Conservation (phyloP, 2,797 vertebrate species). For the Pseudochirops cupreus region DNA sequence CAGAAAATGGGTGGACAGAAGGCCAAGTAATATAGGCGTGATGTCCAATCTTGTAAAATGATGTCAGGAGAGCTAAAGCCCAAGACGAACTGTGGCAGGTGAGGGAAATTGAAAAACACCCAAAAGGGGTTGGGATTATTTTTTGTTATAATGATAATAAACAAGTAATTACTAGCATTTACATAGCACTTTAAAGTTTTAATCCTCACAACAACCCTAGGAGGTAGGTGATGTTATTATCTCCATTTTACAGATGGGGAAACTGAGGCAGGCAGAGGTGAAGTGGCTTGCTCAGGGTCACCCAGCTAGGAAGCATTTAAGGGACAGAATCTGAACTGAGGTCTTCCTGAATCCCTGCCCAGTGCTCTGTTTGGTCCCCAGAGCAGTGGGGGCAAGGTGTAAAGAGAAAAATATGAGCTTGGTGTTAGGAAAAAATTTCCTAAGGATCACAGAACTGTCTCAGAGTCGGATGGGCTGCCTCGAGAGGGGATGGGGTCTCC, state of each 20-base stretch:
- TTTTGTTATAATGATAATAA: background rate
- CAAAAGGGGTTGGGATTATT: background rate
- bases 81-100: background rate
- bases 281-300: background rate
- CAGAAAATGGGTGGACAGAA: background rate
- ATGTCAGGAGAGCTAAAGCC: background rate
- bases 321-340: background rate
- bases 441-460: background rate
- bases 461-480: background rate
- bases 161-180: background rate
- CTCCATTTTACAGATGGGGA: background rate
- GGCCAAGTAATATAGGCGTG: background rate
- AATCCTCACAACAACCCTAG: background rate
- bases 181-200: background rate
- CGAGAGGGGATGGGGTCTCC: background rate
- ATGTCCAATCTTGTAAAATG: background rate
- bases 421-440: background rate
- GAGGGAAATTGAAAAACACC: background rate
- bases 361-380: background rate
- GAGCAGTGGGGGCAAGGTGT: background rate
- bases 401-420: background rate
- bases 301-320: background rate
- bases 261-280: background rate
- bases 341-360: background rate
- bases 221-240: background rate